These are phyloP conservation scores for Ammospiza maritima DNA, from an alignment of 2,797 vertebrate species.

Conservation along the genomic window DNA sequence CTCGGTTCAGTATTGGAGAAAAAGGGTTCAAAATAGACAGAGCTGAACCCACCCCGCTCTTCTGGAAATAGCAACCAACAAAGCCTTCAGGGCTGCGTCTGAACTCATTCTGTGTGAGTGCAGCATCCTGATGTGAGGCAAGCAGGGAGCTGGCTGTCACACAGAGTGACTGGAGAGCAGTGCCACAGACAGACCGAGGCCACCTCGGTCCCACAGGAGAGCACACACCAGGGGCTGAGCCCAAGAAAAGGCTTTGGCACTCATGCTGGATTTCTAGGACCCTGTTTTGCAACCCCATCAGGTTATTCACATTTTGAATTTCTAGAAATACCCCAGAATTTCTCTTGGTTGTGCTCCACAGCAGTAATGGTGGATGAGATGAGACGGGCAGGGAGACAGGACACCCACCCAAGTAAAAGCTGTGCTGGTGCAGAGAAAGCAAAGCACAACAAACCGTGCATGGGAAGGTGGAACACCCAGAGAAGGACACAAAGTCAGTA, in stretches of 20 bases:
- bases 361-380: neutral
- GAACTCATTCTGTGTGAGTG: neutral
- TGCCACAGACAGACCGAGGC: neutral
- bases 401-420: neutral
- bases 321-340: neutral
- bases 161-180: neutral
- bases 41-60: neutral
- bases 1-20: neutral
- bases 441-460: neutral
- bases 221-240: neutral
- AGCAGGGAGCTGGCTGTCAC: neutral
- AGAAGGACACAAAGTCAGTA: neutral
- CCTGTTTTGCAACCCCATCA: neutral
- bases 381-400: neutral
- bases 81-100: neutral
- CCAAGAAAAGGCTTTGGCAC: neutral
- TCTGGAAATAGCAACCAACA: neutral
- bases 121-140: neutral
- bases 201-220: neutral
- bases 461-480: neutral
- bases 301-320: neutral
- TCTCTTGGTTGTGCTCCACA: neutral
- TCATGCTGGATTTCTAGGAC: neutral
- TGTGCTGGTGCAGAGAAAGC: neutral
- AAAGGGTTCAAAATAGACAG: neutral